Evolutionary conservation across 2,797 vertebrate species (phyloP).

Genomic region (Capromys pilorides): DNA sequence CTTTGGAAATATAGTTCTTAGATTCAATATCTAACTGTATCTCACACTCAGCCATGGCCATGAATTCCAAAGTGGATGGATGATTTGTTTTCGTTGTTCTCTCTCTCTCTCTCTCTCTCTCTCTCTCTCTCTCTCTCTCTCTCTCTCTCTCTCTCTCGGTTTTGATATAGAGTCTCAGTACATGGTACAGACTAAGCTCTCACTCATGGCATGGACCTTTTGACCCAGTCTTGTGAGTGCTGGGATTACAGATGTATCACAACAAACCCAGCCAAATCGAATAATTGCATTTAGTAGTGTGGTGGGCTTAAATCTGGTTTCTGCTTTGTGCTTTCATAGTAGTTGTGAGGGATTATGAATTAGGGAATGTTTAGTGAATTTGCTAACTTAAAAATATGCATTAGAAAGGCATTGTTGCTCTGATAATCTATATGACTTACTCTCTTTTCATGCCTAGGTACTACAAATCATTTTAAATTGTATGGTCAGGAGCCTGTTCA

Average conservation of each 20-base stretch:
- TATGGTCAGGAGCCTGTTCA: neutral
- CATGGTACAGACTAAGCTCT: neutral
- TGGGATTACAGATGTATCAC: neutral
- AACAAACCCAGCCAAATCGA: neutral
- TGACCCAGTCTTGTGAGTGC: neutral
- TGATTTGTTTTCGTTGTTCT: neutral
- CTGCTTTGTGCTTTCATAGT: neutral
- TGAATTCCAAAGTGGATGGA: neutral
- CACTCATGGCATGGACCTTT: neutral
- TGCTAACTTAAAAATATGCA: neutral
- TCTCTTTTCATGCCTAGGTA: neutral
- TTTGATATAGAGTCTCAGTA: neutral
- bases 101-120: neutral
- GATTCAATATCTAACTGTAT: neutral
- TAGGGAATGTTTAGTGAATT: neutral
- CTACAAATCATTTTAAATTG: neutral
- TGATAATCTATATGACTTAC: neutral
- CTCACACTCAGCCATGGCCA: neutral
- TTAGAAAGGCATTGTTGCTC: conserved; percentile 30
- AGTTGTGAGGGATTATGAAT: neutral
- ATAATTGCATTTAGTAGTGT: neutral
- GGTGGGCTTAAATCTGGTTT: conserved; percentile 13
- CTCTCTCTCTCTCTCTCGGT: neutral
- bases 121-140: too few relatives aligned
- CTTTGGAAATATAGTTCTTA: neutral